phyloP scores from a whole-genome alignment of 2,888 invertebrate genomes.

The Acleris holmiana region DNA sequence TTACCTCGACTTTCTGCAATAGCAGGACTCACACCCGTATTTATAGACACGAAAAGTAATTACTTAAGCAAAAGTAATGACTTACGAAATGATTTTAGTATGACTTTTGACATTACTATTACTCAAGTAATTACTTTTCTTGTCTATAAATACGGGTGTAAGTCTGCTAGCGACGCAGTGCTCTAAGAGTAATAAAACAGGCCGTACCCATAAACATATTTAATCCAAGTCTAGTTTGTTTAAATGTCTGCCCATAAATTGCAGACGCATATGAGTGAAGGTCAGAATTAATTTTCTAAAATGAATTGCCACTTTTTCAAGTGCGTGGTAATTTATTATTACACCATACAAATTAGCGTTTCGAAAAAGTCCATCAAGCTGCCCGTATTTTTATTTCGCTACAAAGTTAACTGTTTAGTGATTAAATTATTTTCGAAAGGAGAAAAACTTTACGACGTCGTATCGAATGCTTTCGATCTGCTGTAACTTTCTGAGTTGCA shows the following conservation, averaged over 20 bases:
- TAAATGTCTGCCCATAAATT: conserved; percentile 48
- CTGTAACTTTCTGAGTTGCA: background rate
- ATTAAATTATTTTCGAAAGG: background rate
- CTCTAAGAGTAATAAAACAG: background rate
- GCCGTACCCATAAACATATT: conserved; percentile 32
- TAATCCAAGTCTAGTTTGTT: conserved; percentile 53
- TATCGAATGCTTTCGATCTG: conserved; percentile 8
- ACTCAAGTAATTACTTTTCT: no score
- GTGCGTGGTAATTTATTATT: background rate
- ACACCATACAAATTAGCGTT: background rate
- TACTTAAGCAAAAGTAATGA: no score
- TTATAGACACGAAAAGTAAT: no score
- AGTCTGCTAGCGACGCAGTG: background rate
- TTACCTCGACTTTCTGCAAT: conserved; percentile 35
- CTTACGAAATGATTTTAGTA: no score
- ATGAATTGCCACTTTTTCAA: conserved; percentile 52
- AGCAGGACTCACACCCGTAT: no score
- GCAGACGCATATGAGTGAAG: conserved; percentile 53
- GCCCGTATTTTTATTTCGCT: background rate
- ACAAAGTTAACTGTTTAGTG: no score
- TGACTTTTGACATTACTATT: no score
- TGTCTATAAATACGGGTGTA: no score
- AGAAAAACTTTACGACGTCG: background rate
- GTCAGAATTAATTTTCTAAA: conserved; percentile 58
- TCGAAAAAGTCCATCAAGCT: background rate